These are phyloP conservation scores for Melanotaenia nigrans DNA, from an alignment of 2,797 vertebrate genomes.

Conservation along the genomic window DNA sequence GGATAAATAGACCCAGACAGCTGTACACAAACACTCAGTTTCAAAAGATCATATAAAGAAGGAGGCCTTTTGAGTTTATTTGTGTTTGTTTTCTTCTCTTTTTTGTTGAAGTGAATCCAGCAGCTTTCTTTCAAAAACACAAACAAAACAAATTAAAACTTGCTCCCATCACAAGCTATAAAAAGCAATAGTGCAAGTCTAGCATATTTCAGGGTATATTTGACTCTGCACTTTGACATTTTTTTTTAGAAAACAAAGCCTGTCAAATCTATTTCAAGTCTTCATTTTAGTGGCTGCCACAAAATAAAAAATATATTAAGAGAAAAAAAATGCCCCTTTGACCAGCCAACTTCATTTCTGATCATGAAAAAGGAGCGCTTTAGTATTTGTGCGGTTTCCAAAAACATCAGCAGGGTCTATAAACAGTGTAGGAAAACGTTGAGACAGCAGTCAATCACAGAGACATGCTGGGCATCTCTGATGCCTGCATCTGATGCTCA, in stretches of 20 bases:
- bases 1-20: not conserved
- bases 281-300: constrained; percentile 61
- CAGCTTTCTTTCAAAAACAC: constrained; percentile 35
- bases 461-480: constrained; percentile 42
- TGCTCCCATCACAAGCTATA: constrained; percentile 61
- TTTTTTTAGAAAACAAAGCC: constrained; percentile 64
- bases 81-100: constrained; percentile 6
- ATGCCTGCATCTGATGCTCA: constrained; percentile 35
- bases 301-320: constrained; percentile 4
- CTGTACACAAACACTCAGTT: constrained; percentile 5
- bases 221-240: constrained; percentile 78
- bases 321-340: constrained; percentile 54
- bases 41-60: constrained; percentile 20
- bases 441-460: constrained; percentile 63
- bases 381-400: constrained; percentile 45
- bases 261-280: constrained; percentile 77
- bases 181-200: constrained; percentile 65
- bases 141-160: constrained; percentile 30
- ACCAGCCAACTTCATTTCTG: constrained; percentile 61
- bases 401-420: constrained; percentile 58
- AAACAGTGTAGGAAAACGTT: constrained; percentile 69
- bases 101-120: constrained; percentile 43
- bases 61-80: constrained; percentile 14
- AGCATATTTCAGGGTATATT: constrained; percentile 78
- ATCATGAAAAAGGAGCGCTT: constrained; percentile 46